Percentiles rank a stretch among this genome's conserved stretches.
These are phyloP conservation scores for Platanista minor DNA, from an alignment of 2,113 vertebrate genomes.

Conservation along the genomic window DNA sequence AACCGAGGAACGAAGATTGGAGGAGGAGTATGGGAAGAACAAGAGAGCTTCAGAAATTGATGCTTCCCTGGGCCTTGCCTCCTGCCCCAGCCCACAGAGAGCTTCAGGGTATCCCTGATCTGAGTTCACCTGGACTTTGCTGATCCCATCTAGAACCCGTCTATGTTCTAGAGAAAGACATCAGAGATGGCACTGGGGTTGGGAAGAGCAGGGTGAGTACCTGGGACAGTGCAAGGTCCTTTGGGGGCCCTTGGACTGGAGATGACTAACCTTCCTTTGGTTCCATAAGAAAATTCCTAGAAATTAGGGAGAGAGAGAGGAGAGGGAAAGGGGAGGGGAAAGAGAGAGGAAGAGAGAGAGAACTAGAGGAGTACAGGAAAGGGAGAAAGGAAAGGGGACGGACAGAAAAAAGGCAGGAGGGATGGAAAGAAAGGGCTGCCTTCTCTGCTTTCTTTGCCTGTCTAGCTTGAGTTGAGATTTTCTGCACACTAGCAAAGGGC, in stretches of 20 bases:
- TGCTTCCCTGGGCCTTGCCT: neutral
- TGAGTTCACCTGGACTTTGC: neutral
- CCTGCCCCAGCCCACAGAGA: neutral
- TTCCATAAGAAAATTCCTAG: neutral
- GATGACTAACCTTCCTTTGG: neutral
- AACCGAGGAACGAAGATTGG: neutral
- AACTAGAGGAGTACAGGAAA: neutral
- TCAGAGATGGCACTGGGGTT: accelerated
- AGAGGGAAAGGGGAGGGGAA: too few species aligned
- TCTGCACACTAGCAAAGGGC: neutral
- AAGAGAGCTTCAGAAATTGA: neutral
- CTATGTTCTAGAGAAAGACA: neutral
- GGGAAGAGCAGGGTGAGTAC: neutral
- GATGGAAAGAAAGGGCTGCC: neutral
- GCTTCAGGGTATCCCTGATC: neutral
- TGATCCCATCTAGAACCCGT: neutral
- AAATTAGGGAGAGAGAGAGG: neutral
- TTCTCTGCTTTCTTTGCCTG: neutral
- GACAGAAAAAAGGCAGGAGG: neutral
- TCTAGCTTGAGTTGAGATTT: neutral
- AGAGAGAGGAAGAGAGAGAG: neutral
- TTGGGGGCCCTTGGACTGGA: neutral
- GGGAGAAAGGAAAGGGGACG: neutral
- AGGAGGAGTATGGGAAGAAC: neutral
- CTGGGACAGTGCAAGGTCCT: neutral